These are phyloP conservation scores for Nomada ferruginata DNA, from an alignment of 2,888 invertebrate genomes.

Conservation along the genomic window DNA sequence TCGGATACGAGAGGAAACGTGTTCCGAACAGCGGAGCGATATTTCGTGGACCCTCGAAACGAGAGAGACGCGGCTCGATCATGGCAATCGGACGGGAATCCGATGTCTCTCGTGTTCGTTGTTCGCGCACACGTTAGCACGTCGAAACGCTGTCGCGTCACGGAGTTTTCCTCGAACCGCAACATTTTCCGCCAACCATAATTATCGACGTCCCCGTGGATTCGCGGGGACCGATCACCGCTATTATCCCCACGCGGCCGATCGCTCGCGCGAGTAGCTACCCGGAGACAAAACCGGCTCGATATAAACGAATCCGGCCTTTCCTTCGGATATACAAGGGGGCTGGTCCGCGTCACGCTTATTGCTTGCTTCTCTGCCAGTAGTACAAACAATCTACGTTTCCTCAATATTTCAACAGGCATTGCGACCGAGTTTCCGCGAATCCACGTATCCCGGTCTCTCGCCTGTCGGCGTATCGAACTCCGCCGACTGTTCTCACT, in stretches of 20 bases:
- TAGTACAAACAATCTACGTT: slow-evolving; percentile 51
- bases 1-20: background rate
- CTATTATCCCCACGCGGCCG: slow-evolving; percentile 18
- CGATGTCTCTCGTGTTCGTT: too few relatives aligned
- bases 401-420: slow-evolving; percentile 35
- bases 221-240: slow-evolving; percentile 17
- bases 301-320: slow-evolving; percentile 43
- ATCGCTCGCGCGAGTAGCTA: slow-evolving; percentile 42
- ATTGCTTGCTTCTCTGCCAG: slow-evolving; percentile 35
- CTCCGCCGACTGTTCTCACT: background rate
- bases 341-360: slow-evolving; percentile 48
- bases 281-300: slow-evolving; percentile 45
- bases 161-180: slow-evolving; percentile 59
- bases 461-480: slow-evolving; percentile 1
- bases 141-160: too few relatives aligned
- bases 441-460: slow-evolving; percentile 28
- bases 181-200: slow-evolving; percentile 71
- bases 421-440: slow-evolving; percentile 36
- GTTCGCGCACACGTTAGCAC: too few relatives aligned
- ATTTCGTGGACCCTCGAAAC: background rate
- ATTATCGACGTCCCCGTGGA: slow-evolving; percentile 65
- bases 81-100: too few relatives aligned
- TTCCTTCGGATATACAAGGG: slow-evolving; percentile 23
- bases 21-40: background rate
- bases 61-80: background rate